phyloP scores from a whole-genome alignment of 2,888 invertebrate species.

The Amphipoea lucens region DNA sequence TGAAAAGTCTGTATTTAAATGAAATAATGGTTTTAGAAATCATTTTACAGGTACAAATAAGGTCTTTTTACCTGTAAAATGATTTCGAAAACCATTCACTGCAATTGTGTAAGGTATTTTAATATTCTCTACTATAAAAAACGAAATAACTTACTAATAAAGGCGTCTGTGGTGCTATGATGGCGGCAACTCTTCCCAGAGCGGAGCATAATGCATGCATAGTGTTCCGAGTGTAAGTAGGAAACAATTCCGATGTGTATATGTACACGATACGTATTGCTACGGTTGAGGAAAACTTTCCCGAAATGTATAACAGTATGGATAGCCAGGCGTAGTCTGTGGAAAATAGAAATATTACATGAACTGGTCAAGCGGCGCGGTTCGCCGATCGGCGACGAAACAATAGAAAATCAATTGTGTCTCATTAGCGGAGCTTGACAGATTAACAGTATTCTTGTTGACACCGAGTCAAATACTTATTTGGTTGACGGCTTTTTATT shows the following conservation, averaged over 20 bases:
- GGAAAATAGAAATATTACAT: not conserved
- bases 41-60: too few relatives aligned
- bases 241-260: conserved; percentile 76
- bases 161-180: conserved; percentile 78
- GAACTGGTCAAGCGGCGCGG: too few relatives aligned
- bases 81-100: not conserved
- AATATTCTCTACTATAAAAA: not conserved
- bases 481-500: not conserved
- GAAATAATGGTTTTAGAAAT: too few relatives aligned
- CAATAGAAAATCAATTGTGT: too few relatives aligned
- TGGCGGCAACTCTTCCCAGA: conserved; percentile 71
- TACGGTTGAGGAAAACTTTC: conserved; percentile 68
- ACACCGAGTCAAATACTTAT: not conserved
- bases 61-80: too few relatives aligned
- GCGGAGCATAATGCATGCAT: conserved; percentile 76
- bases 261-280: conserved; percentile 72
- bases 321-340: conserved; percentile 62
- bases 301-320: conserved; percentile 66
- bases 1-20: too few relatives aligned
- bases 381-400: too few relatives aligned
- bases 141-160: conserved; percentile 71
- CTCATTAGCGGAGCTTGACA: too few relatives aligned
- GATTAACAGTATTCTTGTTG: not conserved
- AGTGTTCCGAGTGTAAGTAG: conserved; percentile 76
- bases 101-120: too few relatives aligned